Percentiles rank a stretch among this genome's conserved stretches.
phyloP scores from a whole-genome alignment of 2,888 invertebrate species.

The Polydrusus cervinus region DNA sequence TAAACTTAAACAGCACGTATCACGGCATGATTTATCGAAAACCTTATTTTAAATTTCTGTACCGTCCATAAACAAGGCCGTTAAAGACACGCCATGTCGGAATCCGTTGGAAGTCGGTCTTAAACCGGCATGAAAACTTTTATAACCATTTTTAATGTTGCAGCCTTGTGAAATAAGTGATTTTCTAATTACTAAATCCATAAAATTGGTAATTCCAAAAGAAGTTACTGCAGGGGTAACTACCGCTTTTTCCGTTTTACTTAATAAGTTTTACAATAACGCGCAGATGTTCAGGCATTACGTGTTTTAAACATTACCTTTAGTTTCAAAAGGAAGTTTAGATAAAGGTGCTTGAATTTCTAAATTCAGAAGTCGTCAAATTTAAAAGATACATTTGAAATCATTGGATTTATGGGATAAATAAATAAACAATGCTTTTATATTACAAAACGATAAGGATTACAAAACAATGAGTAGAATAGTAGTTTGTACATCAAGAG shows the following conservation, averaged over 20 bases:
- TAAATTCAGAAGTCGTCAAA: neutral
- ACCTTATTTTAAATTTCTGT: neutral
- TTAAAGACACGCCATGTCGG: neutral
- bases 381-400: neutral
- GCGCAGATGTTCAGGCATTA: constrained; percentile 9
- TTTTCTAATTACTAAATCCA: constrained; percentile 24
- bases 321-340: neutral
- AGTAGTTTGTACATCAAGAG: no score
- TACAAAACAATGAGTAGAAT: no score
- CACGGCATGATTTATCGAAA: no score
- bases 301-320: constrained; percentile 5
- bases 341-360: neutral
- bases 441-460: no score
- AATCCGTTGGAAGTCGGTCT: constrained; percentile 6
- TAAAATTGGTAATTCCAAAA: constrained; percentile 25
- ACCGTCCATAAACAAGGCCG: neutral
- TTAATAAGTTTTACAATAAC: constrained; percentile 16
- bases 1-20: no score
- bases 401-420: neutral
- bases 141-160: constrained; percentile 20
- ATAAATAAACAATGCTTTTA: no score
- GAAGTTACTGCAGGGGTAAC: constrained; percentile 11
- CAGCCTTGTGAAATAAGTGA: constrained; percentile 20
- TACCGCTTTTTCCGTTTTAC: constrained; percentile 9
- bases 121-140: constrained; percentile 21